phyloP scores from a whole-genome alignment of 35 echinoderm and acorn worm species.

The Lytechinus pictus region DNA sequence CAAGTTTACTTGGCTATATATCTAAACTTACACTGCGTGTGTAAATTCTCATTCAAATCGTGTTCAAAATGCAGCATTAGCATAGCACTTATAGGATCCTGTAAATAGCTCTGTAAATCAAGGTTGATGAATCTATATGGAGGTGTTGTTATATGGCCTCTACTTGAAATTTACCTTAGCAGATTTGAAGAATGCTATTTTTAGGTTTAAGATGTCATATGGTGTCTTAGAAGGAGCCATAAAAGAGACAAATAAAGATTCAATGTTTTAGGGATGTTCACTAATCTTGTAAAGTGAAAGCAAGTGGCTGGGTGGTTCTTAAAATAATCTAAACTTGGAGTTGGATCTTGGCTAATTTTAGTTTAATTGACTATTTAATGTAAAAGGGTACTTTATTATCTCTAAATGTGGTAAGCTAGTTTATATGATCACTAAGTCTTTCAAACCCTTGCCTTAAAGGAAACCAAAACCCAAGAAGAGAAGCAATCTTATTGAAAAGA shows the following conservation, averaged over 20 bases:
- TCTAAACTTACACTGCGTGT: too few species aligned
- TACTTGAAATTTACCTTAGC: not conserved
- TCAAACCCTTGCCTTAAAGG: not conserved
- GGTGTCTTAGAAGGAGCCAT: not conserved
- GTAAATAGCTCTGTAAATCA: not conserved
- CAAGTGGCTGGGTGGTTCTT: not conserved
- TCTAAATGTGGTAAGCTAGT: not conserved
- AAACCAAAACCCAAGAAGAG: too few species aligned
- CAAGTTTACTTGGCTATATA: too few species aligned
- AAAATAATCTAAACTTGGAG: not conserved
- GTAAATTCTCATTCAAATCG: too few species aligned
- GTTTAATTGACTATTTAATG: not conserved
- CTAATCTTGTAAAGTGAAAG: not conserved
- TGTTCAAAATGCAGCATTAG: too few species aligned
- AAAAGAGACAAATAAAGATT: not conserved
- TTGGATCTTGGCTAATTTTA: not conserved
- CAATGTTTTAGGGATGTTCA: not conserved
- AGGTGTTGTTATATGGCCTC: not conserved
- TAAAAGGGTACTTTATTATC: too few species aligned
- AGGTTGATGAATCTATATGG: not conserved
- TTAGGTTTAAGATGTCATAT: not conserved
- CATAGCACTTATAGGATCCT: too few species aligned
- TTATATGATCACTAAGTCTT: not conserved
- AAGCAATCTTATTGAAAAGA: too few species aligned
- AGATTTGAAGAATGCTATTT: not conserved